These are phyloP conservation scores for Aeoliscus strigatus DNA, from an alignment of 2,797 vertebrate genomes.

Conservation along the genomic window DNA sequence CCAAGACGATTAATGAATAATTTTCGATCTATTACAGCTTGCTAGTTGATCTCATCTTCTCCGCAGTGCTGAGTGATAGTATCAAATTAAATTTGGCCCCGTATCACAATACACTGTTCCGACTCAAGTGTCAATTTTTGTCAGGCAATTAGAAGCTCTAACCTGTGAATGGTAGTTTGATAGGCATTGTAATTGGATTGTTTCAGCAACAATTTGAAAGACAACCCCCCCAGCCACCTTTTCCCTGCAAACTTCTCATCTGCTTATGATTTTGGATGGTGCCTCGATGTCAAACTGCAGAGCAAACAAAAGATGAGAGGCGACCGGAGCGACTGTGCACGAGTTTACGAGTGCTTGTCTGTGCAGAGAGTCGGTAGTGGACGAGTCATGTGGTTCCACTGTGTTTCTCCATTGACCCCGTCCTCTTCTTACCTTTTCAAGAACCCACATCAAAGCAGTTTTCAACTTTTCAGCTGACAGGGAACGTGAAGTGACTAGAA, in stretches of 20 bases:
- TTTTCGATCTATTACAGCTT: conserved; percentile 97
- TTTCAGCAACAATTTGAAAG: conserved; percentile 96
- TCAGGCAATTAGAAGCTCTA: conserved; percentile 99
- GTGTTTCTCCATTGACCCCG: conserved; percentile 50
- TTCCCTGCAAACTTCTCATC: conserved; percentile 28
- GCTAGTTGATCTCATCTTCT: conserved; percentile 93
- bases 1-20: conserved; percentile 97
- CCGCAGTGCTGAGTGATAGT: conserved; percentile 89
- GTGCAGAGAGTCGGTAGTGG: conserved; percentile 39
- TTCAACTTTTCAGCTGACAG: conserved; percentile 50
- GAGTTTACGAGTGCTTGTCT: conserved; percentile 52
- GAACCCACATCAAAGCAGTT: conserved; percentile 38
- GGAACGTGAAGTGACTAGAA: conserved; percentile 15
- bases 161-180: conserved; percentile 99
- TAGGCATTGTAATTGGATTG: conserved; percentile 99
- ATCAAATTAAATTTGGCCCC: conserved; percentile 99
- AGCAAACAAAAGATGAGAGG: conserved; percentile 65
- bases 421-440: conserved; percentile 43
- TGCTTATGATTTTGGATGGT: conserved; percentile 75
- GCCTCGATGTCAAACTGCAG: conserved; percentile 60
- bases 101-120: conserved; percentile 99
- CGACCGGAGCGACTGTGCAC: too few species aligned
- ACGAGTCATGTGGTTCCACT: conserved; percentile 36
- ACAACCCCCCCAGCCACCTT: conserved; percentile 62
- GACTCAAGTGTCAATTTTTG: conserved; percentile 99